Conservation (phyloP, 2,797 vertebrate species). For the Enteromius radiatus region DNA sequence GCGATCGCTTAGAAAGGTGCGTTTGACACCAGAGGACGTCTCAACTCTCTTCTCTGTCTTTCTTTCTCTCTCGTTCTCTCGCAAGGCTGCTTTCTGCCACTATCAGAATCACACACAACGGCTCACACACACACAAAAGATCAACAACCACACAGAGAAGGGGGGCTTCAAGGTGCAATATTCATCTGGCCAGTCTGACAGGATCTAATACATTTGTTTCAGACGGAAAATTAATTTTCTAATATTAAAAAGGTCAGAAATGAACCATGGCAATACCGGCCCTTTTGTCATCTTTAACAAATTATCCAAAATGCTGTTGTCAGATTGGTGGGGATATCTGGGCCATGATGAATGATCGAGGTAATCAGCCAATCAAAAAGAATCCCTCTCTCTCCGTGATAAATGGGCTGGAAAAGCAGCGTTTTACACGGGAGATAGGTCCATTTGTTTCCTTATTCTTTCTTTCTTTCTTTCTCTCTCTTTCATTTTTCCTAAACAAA, state of each 20-base stretch:
- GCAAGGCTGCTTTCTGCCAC: slow-evolving; percentile 33
- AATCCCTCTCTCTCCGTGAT: slow-evolving; percentile 84
- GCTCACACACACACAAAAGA: slow-evolving; percentile 16
- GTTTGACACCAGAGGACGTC: slow-evolving; percentile 75
- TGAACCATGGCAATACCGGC: slow-evolving; percentile 86
- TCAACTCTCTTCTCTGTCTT: slow-evolving; percentile 53
- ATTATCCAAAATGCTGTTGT: slow-evolving; percentile 92
- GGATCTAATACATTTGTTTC: slow-evolving; percentile 94
- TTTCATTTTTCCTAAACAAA: slow-evolving; percentile 72
- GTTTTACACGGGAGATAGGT: slow-evolving; percentile 77
- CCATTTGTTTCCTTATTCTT: slow-evolving; percentile 80
- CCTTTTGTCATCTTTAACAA: slow-evolving; percentile 95
- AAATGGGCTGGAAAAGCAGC: slow-evolving; percentile 81
- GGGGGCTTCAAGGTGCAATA: slow-evolving; percentile 84
- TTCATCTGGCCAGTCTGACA: slow-evolving; percentile 86
- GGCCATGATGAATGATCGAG: slow-evolving; percentile 87
- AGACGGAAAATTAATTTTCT: slow-evolving; percentile 94
- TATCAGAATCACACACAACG: slow-evolving; percentile 38
- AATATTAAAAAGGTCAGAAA: slow-evolving; percentile 97
- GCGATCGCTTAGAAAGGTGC: slow-evolving; percentile 75
- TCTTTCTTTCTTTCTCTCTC: slow-evolving; percentile 19
- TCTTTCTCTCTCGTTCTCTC: slow-evolving; percentile 27
- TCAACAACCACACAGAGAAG: slow-evolving; percentile 39
- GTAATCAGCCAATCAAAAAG: slow-evolving; percentile 92
- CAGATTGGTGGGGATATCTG: slow-evolving; percentile 87